Base-by-base conservation (phyloP, 2,113 vertebrate species). In the Scytalopus superciliaris region DNA sequence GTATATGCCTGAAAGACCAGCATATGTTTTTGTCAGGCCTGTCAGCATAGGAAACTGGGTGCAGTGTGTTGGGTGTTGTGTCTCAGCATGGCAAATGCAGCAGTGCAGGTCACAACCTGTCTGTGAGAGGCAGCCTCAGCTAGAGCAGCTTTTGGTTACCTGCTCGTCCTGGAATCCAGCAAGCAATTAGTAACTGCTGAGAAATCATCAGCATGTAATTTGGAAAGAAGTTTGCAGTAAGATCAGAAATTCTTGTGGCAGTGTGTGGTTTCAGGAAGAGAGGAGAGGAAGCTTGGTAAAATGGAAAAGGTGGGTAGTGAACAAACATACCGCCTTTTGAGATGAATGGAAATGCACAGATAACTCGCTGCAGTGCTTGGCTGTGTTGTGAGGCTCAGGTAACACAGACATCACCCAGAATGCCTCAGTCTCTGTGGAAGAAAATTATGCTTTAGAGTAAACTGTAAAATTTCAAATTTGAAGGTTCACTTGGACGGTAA, bases 181-280 rank as follows among this genome's bases (percentile, higher is more conserved):
- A 3, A 52, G 77, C 44, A 35, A 21, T 70, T 70, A 75, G 68
- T 21, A 56, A 64, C 73, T 77, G 77, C 62, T 94, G 81, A 75
- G 52, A 68, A 63, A 44, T 82, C 49, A 17, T 52, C 16, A 3
- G 35, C 53, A 6, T 8, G 14, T 40, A 1, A 40, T n/a, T 47
- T 37, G 28, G n/a, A 16, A 52, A 27, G 37, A 31, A 39, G 14
- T 45, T 49, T 63, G 42, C 44, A 56, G 62, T 49, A 19, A 24
- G 39, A 39, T 37, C 2, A 7, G 62, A 73, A 56, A 21, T 19
- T 75, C 16, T 8, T 22, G 3, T 0, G 0, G 12, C 19, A 13
- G 12, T 4, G 22, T 49, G 30, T 63, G 66, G 17, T 55, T 57
- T 72, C 47, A 73, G 75, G 55, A 75, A 74, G n/a, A 52, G 39